These are phyloP conservation scores for Vidua chalybeata DNA, from an alignment of 2,113 vertebrate species.

Conservation along the genomic window DNA sequence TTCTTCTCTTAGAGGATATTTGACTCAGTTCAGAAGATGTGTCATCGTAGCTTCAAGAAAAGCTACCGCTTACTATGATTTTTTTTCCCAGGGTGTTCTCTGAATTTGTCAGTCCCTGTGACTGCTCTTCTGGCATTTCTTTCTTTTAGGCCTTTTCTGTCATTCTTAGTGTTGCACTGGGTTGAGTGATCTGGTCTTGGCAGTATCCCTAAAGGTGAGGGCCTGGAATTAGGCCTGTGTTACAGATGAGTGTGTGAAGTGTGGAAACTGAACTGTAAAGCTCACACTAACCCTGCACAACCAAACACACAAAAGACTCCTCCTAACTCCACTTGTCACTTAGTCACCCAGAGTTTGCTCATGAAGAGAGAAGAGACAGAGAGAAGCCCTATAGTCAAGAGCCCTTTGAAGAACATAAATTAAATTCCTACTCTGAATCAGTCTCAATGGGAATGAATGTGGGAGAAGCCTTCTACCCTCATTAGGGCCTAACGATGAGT, in stretches of 20 bases:
- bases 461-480: neutral
- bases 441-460: neutral
- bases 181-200: neutral
- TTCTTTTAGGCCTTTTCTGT: neutral
- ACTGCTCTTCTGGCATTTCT: neutral
- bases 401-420: constrained; percentile 16
- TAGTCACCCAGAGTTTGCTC: neutral
- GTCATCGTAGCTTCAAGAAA: neutral
- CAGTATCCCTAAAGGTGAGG: neutral
- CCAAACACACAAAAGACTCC: neutral
- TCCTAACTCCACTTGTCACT: neutral
- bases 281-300: neutral
- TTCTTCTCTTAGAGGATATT: neutral
- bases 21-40: neutral
- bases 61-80: neutral
- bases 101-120: neutral
- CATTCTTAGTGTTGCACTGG: neutral
- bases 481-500: neutral
- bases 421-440: constrained; percentile 6
- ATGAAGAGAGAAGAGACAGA: neutral
- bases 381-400: constrained; percentile 14
- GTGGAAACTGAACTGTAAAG: neutral
- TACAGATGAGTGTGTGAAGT: neutral
- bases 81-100: neutral
- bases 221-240: neutral